phyloP scores from a whole-genome alignment of 2,888 invertebrate genomes.

The Acanthosoma haemorrhoidale region DNA sequence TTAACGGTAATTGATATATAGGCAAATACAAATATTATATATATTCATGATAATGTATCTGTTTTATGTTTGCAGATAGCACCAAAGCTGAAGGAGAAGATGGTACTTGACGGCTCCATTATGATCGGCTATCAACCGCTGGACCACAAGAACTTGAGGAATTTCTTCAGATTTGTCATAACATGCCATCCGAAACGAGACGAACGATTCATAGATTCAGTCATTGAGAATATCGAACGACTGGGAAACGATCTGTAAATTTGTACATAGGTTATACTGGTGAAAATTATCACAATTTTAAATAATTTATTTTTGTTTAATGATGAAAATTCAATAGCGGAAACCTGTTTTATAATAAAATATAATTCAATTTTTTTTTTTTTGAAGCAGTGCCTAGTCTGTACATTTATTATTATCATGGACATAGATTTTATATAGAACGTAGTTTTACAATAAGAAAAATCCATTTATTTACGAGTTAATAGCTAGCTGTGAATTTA shows the following conservation, averaged over 20 bases:
- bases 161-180: slow-evolving; percentile 71
- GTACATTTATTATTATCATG: too few relatives aligned
- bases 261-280: not conserved
- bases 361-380: too few relatives aligned
- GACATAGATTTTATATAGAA: too few relatives aligned
- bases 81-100: slow-evolving; percentile 64
- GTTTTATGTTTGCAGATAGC: slow-evolving; percentile 51
- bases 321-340: too few relatives aligned
- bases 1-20: too few relatives aligned
- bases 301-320: not conserved
- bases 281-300: not conserved
- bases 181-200: slow-evolving; percentile 64
- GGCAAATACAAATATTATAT: too few relatives aligned
- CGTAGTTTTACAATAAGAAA: too few relatives aligned
- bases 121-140: slow-evolving; percentile 76
- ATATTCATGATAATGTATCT: too few relatives aligned
- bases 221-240: slow-evolving; percentile 59
- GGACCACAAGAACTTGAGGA: slow-evolving; percentile 55
- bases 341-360: too few relatives aligned
- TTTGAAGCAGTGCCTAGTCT: too few relatives aligned
- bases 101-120: slow-evolving; percentile 59
- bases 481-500: too few relatives aligned
- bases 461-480: too few relatives aligned
- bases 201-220: slow-evolving; percentile 55
- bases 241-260: slow-evolving; percentile 49